Base-by-base conservation (phyloP, 1,140 invertebrate genomes). In the Dendroctonus valens region DNA sequence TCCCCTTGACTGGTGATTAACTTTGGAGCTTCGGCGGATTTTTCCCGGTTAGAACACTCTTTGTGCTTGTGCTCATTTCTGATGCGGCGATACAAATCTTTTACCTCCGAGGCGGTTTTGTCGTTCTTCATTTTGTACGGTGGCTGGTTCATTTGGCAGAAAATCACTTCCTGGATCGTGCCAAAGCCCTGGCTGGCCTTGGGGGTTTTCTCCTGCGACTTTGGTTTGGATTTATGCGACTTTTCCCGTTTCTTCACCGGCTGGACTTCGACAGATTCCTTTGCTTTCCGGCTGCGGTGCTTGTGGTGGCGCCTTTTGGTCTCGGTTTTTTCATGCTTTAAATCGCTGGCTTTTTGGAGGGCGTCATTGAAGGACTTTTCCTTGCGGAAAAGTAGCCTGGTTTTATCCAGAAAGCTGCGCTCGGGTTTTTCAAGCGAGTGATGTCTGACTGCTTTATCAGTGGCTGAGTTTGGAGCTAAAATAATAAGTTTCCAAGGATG, bases 151-250 rank as follows among this genome's bases (percentile, higher is more conserved):
- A 62, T 41, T 41, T 68, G 59, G 42, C 66, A 68, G 53, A 50
- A 68, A 41, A 68, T 63, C 8, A 68, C 66, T 63, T 68, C 59
- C 51, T 68, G 59, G 5, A 68, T 59, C 7, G 5, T 49, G 9
- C 14, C 50, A 38, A 37, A 41, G 6, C 12, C 7, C n/a, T 41
- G 42, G 8, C 41, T 53, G 7, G 26, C 26, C 26, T 26, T 26
- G 26, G 26, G 26, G 26, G 26, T 26, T 26, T 26, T 26, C 26
- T 26, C 26, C 26, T 26, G 26, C 26, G 26, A 26, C 26, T 26
- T 26, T 1, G 26, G 26, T 26, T 26, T 26, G 26, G 26, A 26
- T 26, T 26, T 26, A 26, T 26, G 26, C 26, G 26, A 26, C 26
- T 26, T 26, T 26, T 26, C 26, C 26, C 26, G 26, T 26, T 26